These are phyloP conservation scores for Alectoris magna DNA, from an alignment of 2,797 vertebrate species.

Conservation along the genomic window DNA sequence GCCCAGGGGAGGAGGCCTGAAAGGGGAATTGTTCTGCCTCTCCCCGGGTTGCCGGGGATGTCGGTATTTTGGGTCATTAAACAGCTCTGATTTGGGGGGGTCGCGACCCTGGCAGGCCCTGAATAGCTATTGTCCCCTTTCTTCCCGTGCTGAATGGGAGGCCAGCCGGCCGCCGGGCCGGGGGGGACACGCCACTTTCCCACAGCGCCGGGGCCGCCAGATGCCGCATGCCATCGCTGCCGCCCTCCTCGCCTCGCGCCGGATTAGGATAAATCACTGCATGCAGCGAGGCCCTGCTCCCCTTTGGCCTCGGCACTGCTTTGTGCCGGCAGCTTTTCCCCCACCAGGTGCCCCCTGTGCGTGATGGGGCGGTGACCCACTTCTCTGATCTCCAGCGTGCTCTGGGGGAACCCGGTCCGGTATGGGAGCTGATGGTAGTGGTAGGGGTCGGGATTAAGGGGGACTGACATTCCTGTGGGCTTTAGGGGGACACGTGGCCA, in stretches of 20 bases:
- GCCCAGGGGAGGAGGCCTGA: slow-evolving; percentile 57
- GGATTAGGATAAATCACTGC: slow-evolving; percentile 55
- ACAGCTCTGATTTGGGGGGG: slow-evolving; percentile 76
- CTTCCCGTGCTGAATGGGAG: slow-evolving; percentile 79
- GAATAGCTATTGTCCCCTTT: slow-evolving; percentile 84
- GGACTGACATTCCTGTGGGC: slow-evolving; percentile 39
- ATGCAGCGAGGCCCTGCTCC: background rate
- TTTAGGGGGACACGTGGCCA: background rate
- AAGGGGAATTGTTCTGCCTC: slow-evolving; percentile 78
- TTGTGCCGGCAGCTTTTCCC: background rate
- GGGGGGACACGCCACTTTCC: slow-evolving; percentile 64
- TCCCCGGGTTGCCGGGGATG: slow-evolving; percentile 75
- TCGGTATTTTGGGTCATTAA: slow-evolving; percentile 84
- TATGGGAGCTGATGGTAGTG: background rate
- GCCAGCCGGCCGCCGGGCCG: slow-evolving; percentile 49
- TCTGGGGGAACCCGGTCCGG: background rate
- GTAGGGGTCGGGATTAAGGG: background rate
- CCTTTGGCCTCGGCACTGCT: background rate
- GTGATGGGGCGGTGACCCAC: background rate
- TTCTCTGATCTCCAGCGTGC: background rate
- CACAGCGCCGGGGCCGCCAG: slow-evolving; percentile 65
- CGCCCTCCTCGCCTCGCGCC: background rate
- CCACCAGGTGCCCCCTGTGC: background rate
- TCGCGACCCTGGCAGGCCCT: slow-evolving; percentile 79
- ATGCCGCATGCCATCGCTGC: slow-evolving; percentile 37